These are phyloP conservation scores for Acridotheres tristis DNA, from an alignment of 2,797 vertebrate species.

Conservation along the genomic window DNA sequence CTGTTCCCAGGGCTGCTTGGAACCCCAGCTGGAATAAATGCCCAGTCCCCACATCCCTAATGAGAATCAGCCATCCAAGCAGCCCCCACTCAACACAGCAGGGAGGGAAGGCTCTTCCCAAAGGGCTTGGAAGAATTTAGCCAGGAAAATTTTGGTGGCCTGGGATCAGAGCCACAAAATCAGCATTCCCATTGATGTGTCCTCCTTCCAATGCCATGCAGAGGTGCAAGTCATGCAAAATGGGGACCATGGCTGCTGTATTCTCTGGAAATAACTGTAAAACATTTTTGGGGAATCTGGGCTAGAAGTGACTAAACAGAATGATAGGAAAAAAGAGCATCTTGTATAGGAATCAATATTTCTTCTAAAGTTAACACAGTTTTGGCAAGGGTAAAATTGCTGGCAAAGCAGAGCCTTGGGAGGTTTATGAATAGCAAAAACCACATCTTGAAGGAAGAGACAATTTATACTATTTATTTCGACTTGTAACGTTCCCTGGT, in stretches of 20 bases:
- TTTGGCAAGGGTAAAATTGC: neutral
- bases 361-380: neutral
- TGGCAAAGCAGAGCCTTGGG: neutral
- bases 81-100: neutral
- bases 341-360: neutral
- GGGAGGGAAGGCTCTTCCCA: neutral
- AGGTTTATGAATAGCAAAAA: neutral
- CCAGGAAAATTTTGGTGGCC: neutral
- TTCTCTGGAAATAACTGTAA: neutral
- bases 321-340: neutral
- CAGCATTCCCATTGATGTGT: neutral
- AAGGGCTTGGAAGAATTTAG: neutral
- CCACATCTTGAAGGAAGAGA: neutral
- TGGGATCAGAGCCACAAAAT: neutral
- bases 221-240: neutral
- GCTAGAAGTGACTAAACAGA: neutral
- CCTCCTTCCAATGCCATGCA: neutral
- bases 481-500: rapidly evolving
- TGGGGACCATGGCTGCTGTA: rapidly evolving
- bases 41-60: neutral
- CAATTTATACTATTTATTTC: neutral
- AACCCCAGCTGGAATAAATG: neutral
- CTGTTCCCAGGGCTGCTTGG: neutral
- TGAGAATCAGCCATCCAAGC: neutral
- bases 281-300: neutral